phyloP scores from a whole-genome alignment of 2,797 vertebrate genomes.

The Nyctibius grandis region DNA sequence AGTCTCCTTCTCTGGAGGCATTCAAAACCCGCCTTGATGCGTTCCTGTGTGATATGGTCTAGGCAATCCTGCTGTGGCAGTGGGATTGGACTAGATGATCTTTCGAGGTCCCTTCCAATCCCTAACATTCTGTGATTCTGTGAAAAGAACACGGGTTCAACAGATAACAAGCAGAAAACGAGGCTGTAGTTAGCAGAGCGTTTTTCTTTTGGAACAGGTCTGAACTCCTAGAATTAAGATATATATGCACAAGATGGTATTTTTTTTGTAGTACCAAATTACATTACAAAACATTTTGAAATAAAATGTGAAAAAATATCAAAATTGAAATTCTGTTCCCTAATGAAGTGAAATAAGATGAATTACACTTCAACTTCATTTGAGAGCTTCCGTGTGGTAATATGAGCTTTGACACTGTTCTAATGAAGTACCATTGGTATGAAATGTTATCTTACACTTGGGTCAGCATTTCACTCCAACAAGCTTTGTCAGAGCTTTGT shows the following conservation, averaged over 20 bases:
- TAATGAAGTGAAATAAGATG: background rate
- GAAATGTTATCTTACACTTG: background rate
- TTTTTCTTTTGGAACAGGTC: background rate
- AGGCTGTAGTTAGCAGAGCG: background rate
- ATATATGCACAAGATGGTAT: background rate
- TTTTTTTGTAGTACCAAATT: background rate
- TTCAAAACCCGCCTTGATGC: too few species aligned
- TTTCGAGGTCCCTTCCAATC: too few species aligned
- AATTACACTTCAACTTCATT: background rate
- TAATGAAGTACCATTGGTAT: background rate
- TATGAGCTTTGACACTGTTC: background rate
- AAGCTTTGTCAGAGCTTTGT: background rate
- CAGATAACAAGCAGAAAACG: background rate
- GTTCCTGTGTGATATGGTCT: too few species aligned
- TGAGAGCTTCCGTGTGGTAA: background rate
- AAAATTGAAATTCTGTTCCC: background rate
- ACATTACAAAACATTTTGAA: background rate
- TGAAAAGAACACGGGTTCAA: background rate
- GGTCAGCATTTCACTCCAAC: background rate
- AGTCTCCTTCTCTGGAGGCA: too few species aligned
- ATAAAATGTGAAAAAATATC: background rate
- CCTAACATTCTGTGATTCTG: too few species aligned
- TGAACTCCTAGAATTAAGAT: background rate
- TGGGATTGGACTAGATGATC: too few species aligned
- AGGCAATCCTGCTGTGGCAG: too few species aligned